Conservation (phyloP, 1,140 invertebrate genomes). For the Ganaspis sp. region DNA sequence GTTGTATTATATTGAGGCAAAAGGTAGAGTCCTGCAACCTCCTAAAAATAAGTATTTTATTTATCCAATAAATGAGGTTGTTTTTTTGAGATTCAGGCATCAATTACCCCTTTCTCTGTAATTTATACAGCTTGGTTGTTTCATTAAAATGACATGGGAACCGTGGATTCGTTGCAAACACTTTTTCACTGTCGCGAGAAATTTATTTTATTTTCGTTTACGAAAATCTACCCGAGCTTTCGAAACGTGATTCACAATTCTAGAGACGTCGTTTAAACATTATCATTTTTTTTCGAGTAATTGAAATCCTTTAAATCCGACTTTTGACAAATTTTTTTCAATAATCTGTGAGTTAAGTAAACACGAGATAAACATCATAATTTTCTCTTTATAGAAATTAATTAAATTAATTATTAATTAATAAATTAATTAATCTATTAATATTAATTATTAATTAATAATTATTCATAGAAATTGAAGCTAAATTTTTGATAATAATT, state of each 20-base stretch:
- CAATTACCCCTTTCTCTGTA: neutral
- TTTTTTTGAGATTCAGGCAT: neutral
- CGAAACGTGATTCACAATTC: constrained; percentile 1
- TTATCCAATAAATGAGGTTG: neutral
- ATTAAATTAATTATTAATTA: no score
- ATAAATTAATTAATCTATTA: no score
- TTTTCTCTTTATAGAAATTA: no score
- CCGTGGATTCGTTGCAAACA: neutral
- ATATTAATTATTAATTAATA: no score
- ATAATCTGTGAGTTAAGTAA: neutral
- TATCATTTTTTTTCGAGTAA: neutral
- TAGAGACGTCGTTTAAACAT: neutral
- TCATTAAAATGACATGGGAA: neutral
- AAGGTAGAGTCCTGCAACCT: no score
- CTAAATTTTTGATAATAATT: no score
- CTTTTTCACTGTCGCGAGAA: constrained; percentile 1
- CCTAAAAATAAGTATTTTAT: no score
- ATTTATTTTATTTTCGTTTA: constrained; percentile 28
- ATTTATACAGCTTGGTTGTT: constrained; percentile 1
- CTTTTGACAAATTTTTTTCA: neutral
- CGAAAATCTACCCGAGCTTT: neutral
- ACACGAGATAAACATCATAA: no score
- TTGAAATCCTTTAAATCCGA: neutral
- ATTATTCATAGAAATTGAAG: no score
- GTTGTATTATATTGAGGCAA: no score